These are phyloP conservation scores for Ochropleura leucogaster DNA, from an alignment of 2,888 invertebrate genomes.

Conservation along the genomic window DNA sequence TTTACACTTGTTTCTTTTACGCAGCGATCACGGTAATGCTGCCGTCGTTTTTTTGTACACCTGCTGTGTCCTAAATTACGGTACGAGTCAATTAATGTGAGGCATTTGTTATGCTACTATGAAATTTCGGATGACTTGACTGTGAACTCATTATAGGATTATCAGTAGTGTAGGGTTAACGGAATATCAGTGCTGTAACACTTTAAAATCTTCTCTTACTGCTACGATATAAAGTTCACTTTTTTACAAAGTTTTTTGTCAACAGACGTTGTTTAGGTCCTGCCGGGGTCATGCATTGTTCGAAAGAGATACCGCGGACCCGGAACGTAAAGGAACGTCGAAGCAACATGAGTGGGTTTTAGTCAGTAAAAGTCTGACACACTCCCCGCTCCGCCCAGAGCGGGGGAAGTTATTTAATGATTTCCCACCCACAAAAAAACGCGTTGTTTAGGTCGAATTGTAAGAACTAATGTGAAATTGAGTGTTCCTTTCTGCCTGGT, in stretches of 20 bases:
- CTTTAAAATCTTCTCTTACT: background rate
- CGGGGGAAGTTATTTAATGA: too few species aligned
- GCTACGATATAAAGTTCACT: background rate
- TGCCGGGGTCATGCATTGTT: too few species aligned
- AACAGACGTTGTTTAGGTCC: too few species aligned
- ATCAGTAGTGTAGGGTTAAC: constrained; percentile 13
- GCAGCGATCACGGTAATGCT: constrained; percentile 48
- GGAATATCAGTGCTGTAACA: background rate
- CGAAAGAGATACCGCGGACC: too few species aligned
- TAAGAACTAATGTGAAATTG: background rate
- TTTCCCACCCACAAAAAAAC: too few species aligned
- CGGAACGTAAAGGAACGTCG: too few species aligned
- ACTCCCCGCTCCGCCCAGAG: too few species aligned
- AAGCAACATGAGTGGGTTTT: too few species aligned
- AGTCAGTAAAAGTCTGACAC: too few species aligned
- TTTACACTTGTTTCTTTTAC: constrained; percentile 69
- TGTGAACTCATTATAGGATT: constrained; percentile 14
- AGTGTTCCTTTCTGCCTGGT: background rate
- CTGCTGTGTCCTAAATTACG: constrained; percentile 63
- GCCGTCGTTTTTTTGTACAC: constrained; percentile 48
- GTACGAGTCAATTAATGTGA: constrained; percentile 61
- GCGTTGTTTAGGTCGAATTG: background rate
- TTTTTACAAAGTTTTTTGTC: too few species aligned
- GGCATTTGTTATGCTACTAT: constrained; percentile 54
- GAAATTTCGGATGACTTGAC: constrained; percentile 31